Evolutionary conservation across 2,797 vertebrate species (phyloP).

Genomic region (Rhodeus uyekii): DNA sequence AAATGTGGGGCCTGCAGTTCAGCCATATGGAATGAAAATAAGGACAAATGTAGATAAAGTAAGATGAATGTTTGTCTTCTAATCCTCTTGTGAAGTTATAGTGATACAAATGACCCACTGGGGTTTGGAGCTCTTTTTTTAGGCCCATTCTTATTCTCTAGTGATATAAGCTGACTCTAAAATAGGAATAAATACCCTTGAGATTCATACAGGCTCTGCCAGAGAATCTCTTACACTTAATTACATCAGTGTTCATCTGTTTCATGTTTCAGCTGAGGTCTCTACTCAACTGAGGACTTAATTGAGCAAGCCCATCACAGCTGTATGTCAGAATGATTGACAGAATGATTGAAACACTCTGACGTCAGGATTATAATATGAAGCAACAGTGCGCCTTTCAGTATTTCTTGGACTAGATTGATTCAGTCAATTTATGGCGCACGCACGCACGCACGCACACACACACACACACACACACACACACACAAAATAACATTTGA

Average conservation of each 20-base stretch:
- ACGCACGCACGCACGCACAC: too few relatives aligned
- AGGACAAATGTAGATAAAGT: neutral
- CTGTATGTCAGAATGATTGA: neutral
- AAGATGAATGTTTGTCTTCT: neutral
- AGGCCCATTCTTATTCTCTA: neutral
- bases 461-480: too few relatives aligned
- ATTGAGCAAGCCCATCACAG: neutral
- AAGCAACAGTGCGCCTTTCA: neutral
- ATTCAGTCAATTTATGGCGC: neutral
- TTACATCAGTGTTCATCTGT: constrained; percentile 42
- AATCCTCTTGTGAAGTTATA: neutral
- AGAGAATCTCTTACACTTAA: constrained; percentile 41
- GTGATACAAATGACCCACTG: constrained; percentile 9
- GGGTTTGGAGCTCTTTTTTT: constrained; percentile 1
- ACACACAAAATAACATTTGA: too few relatives aligned
- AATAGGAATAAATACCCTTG: neutral
- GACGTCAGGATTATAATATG: neutral
- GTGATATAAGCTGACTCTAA: neutral
- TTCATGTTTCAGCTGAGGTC: constrained; percentile 20
- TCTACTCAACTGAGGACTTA: neutral
- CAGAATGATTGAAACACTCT: neutral
- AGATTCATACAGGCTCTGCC: neutral
- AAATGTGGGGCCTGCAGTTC: neutral
- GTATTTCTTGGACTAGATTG: neutral
- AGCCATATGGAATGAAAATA: neutral